Evolutionary conservation across 2,113 vertebrate genomes (phyloP).

Genomic region (Myodes glareolus): DNA sequence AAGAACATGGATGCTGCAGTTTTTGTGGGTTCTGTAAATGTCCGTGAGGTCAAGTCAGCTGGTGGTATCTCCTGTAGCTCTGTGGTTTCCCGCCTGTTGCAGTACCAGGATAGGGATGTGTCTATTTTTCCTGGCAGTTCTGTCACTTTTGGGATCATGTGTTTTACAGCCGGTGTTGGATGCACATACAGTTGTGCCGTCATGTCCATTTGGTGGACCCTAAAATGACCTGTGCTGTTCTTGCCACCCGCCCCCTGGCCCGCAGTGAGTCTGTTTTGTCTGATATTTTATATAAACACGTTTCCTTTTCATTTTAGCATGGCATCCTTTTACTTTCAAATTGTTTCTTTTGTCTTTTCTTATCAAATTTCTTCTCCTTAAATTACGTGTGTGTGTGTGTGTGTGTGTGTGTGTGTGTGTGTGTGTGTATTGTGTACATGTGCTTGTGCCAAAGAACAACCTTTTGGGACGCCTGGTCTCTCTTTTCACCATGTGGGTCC

Average conservation of each 20-base stretch:
- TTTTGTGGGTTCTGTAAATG: conserved; percentile 10
- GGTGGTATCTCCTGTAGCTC: not conserved
- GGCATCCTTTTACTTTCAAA: not conserved
- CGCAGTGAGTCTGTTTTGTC: not conserved
- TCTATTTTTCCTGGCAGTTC: not conserved
- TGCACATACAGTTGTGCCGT: not conserved
- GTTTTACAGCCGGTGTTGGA: not conserved
- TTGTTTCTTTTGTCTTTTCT: not conserved
- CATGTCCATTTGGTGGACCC: conserved; percentile 1
- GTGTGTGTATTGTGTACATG: not conserved
- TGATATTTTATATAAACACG: not conserved
- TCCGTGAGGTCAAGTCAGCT: not conserved
- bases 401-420: not conserved
- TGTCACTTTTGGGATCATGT: not conserved
- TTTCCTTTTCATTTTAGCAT: not conserved
- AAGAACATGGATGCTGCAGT: not conserved
- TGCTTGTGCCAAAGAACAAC: not conserved
- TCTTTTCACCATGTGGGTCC: not conserved
- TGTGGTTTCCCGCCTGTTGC: not conserved
- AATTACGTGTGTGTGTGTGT: not conserved
- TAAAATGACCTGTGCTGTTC: not conserved
- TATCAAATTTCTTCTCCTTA: not conserved
- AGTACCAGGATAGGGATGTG: not conserved
- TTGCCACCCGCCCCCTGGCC: not conserved
- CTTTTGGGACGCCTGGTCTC: not conserved